Evolutionary conservation across 2,797 vertebrate species (phyloP).

Genomic region (Lindbergichthys nudifrons): DNA sequence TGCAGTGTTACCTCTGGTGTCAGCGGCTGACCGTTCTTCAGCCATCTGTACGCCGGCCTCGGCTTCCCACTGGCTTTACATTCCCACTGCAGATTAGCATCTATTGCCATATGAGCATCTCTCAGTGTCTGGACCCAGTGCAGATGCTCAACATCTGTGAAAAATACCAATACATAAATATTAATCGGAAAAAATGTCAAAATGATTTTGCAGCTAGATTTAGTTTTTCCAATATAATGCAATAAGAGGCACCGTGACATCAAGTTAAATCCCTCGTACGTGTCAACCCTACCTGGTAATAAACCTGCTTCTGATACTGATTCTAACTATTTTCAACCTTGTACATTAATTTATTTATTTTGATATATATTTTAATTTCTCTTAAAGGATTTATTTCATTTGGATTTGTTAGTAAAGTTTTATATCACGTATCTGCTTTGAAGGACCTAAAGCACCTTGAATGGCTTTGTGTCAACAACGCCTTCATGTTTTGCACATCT

Average conservation of each 20-base stretch:
- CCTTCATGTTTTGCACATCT: background rate
- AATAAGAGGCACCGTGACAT: too few species aligned
- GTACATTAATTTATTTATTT: too few species aligned
- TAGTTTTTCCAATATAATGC: background rate
- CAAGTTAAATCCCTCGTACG: too few species aligned
- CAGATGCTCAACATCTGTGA: slow-evolving; percentile 85
- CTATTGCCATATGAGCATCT: slow-evolving; percentile 88
- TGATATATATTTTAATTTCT: too few species aligned
- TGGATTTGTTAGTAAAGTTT: background rate
- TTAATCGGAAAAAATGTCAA: background rate
- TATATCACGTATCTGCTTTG: background rate
- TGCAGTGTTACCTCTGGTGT: slow-evolving; percentile 80
- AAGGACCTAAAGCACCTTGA: slow-evolving; percentile 16
- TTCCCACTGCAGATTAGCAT: slow-evolving; percentile 90
- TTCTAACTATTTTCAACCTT: too few species aligned
- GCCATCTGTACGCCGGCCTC: slow-evolving; percentile 86
- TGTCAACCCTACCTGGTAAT: too few species aligned
- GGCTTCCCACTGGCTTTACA: slow-evolving; percentile 89
- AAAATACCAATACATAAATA: slow-evolving; percentile 24
- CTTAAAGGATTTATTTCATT: background rate
- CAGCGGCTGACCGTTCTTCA: slow-evolving; percentile 88
- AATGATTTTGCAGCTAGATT: background rate
- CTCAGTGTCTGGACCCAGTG: slow-evolving; percentile 89
- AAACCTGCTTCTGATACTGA: too few species aligned
- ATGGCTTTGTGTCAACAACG: slow-evolving; percentile 11